Conservation (phyloP, 2,797 vertebrate genomes). For the Arrhamphus sclerolepis region DNA sequence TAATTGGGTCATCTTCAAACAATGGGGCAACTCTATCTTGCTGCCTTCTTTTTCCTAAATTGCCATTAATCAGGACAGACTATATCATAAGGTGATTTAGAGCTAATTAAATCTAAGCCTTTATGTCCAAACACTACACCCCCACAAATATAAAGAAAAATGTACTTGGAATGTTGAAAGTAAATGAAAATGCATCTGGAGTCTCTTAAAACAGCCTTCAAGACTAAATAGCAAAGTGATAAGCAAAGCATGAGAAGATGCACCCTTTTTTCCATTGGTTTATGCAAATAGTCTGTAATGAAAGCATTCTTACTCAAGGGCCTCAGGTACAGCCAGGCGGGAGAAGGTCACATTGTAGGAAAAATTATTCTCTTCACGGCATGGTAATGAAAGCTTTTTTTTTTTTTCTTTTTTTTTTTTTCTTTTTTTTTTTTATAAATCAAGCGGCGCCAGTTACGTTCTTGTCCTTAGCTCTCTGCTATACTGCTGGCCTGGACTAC, state of each 20-base stretch:
- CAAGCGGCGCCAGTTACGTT: conserved; percentile 55
- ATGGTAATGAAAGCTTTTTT: conserved; percentile 71
- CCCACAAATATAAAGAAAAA: conserved; percentile 37
- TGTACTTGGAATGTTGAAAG: conserved; percentile 43
- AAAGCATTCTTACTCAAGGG: conserved; percentile 72
- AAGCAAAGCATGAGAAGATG: conserved; percentile 67
- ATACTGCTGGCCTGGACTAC: conserved; percentile 51
- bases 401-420: conserved; percentile 34
- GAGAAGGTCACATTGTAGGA: conserved; percentile 78
- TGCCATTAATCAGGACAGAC: conserved; percentile 71
- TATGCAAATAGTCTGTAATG: conserved; percentile 78
- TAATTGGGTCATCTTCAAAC: conserved; percentile 81
- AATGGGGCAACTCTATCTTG: conserved; percentile 69
- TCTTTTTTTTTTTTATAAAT: conserved; percentile 43
- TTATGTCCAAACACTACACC: conserved; percentile 48
- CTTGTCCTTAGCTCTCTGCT: conserved; percentile 60
- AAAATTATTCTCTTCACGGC: conserved; percentile 76
- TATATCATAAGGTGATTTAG: conserved; percentile 67
- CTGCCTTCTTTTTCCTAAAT: conserved; percentile 58
- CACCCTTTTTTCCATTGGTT: conserved; percentile 45
- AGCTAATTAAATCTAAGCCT: conserved; percentile 68
- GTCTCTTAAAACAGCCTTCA: conserved; percentile 61
- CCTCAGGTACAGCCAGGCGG: conserved; percentile 69
- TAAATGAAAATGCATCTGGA: conserved; percentile 44
- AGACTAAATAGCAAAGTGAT: conserved; percentile 48